Conservation (phyloP, 2,113 vertebrate species). For the Balaeniceps rex region DNA sequence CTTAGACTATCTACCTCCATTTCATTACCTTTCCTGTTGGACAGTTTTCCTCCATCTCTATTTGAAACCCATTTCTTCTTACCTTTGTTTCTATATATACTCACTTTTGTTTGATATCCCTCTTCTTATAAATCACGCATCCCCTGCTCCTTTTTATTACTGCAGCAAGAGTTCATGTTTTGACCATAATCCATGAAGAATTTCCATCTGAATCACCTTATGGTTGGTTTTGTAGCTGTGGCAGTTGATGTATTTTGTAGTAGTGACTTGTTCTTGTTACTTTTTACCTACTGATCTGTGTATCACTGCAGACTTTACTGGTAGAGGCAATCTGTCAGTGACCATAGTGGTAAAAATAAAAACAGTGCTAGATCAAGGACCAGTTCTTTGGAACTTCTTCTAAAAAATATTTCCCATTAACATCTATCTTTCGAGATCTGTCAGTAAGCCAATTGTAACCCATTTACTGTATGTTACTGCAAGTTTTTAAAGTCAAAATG, state of each 20-base stretch:
- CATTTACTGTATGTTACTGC: not conserved
- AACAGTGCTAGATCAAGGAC: not conserved
- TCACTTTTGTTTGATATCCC: not conserved
- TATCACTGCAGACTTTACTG: not conserved
- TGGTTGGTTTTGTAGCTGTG: not conserved
- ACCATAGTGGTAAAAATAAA: not conserved
- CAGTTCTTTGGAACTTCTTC: not conserved
- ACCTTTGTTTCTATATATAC: not conserved
- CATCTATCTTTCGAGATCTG: not conserved
- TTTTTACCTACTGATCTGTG: not conserved
- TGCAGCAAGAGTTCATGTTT: not conserved
- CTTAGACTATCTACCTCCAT: not conserved
- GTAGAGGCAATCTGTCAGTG: not conserved
- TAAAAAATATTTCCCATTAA: not conserved
- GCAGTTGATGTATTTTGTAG: not conserved
- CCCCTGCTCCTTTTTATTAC: not conserved
- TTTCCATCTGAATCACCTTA: not conserved
- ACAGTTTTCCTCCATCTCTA: not conserved
- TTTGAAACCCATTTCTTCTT: not conserved
- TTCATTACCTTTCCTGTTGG: not conserved
- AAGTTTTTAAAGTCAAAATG: not conserved
- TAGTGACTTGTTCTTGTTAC: not conserved
- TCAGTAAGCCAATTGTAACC: not conserved
- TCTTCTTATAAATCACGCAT: not conserved
- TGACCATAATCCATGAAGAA: not conserved